Base-by-base conservation (phyloP, 1,140 invertebrate genomes). In the Bicyclus anynana region DNA sequence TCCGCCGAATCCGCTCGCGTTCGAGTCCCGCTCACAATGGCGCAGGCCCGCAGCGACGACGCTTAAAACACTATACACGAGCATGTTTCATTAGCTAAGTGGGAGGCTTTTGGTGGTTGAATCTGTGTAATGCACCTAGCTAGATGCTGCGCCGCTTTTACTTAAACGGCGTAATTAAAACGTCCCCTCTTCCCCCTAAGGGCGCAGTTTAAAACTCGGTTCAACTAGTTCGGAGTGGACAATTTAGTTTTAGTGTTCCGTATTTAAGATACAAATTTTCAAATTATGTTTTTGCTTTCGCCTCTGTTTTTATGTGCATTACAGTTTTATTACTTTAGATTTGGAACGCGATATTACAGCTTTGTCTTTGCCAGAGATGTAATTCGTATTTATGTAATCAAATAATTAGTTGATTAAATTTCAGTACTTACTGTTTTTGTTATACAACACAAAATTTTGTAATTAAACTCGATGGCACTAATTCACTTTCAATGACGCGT, bases 1-100 rank as follows among this genome's bases (percentile, higher is more conserved):
- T 78, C 73, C 70, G 65, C 77, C 80, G 73, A 82, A 82, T 83
- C 79, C 74, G 76, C 59, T 59, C 65, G 70, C 69, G 67, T 50
- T 59, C 67, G 59, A 63, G 68, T 67, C 56, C 77, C 62, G 75
- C 74, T 70, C 72, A 84, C 82, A 83, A 84, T 82, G 72, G 75
- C 56, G 53, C 62, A 69, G 69, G 64, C 66, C 69, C 65, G 59
- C 61, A 70, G 74, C 77, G 74, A 76, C 83, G 68, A 66, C 73
- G 77, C 80, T 84, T 80, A 81, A 85, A 89, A 80, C 83, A 85
- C 85, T 88, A 86, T 80, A 85, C 84, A 79, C 78, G 85, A 89
- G 84, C 87, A 90, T 90, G 87, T 90, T 90, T 90, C 89, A 90
- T 90, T 90, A 90, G 89, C 89, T 90, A 90, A 90, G 87, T 90